Conservation (phyloP, 2,797 vertebrate species). For the Gastrophryne carolinensis region DNA sequence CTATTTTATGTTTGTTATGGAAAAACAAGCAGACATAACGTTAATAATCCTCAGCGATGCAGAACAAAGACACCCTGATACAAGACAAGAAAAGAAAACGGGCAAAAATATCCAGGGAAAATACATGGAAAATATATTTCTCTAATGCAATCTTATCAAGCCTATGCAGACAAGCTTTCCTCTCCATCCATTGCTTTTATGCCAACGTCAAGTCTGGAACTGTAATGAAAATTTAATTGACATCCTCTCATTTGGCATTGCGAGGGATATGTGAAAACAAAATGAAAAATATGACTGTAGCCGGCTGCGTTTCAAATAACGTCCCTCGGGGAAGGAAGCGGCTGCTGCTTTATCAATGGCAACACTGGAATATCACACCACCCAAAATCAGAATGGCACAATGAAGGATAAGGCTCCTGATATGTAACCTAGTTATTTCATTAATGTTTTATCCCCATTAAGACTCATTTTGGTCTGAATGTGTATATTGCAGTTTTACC, state of each 20-base stretch:
- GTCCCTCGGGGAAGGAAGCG: constrained; percentile 11
- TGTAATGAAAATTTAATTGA: constrained; percentile 51
- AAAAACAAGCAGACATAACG: constrained; percentile 16
- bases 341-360: constrained; percentile 22
- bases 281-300: constrained; percentile 43
- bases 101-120: constrained; percentile 38
- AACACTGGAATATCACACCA: constrained; percentile 33
- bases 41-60: constrained; percentile 43
- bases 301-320: constrained; percentile 37
- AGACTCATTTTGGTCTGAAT: no score
- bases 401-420: neutral
- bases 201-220: constrained; percentile 50
- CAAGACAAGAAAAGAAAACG: constrained; percentile 23
- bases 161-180: constrained; percentile 41
- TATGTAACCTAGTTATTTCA: no score
- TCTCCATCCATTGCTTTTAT: constrained; percentile 37
- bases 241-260: constrained; percentile 50
- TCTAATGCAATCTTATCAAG: constrained; percentile 47
- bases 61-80: constrained; percentile 32
- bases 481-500: no score
- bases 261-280: constrained; percentile 36
- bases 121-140: constrained; percentile 29
- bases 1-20: neutral
- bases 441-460: no score
- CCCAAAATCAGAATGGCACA: constrained; percentile 17